Conservation (phyloP, 2,113 vertebrate species). For the Oryzias curvinotus region DNA sequence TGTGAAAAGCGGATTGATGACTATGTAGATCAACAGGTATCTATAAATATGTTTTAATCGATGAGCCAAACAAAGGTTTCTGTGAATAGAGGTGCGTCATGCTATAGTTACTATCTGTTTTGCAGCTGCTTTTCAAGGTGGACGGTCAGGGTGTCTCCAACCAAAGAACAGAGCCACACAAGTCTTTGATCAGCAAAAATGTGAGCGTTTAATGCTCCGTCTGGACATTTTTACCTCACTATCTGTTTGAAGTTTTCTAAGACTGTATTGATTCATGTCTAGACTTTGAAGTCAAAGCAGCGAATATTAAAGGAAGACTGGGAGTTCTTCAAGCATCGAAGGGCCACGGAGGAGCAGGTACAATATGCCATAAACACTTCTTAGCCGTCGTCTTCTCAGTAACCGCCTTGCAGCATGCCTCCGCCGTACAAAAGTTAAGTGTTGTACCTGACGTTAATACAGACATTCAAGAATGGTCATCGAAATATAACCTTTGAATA, state of each 20-base stretch:
- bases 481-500: too few species aligned
- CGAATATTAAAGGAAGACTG: constrained; percentile 93
- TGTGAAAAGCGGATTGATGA: constrained; percentile 97
- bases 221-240: background rate
- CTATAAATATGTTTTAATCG: background rate
- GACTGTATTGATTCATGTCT: constrained; percentile 30
- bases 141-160: constrained; percentile 75
- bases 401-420: too few species aligned
- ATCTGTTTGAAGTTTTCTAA: constrained; percentile 1
- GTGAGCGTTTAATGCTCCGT: constrained; percentile 55
- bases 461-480: too few species aligned
- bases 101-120: constrained; percentile 8
- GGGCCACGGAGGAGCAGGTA: constrained; percentile 95
- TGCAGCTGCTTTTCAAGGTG: constrained; percentile 79
- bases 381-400: background rate
- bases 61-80: background rate
- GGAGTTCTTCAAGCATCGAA: constrained; percentile 93
- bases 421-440: too few species aligned
- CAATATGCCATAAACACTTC: background rate
- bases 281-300: constrained; percentile 92
- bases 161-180: constrained; percentile 78
- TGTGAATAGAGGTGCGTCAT: background rate
- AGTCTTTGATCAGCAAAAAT: constrained; percentile 80
- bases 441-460: too few species aligned
- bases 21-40: constrained; percentile 96